Percentiles rank a stretch among this genome's conserved stretches.
phyloP scores from a whole-genome alignment of 92 coral and sea anemone species.

The Umimayanthus kanabou region DNA sequence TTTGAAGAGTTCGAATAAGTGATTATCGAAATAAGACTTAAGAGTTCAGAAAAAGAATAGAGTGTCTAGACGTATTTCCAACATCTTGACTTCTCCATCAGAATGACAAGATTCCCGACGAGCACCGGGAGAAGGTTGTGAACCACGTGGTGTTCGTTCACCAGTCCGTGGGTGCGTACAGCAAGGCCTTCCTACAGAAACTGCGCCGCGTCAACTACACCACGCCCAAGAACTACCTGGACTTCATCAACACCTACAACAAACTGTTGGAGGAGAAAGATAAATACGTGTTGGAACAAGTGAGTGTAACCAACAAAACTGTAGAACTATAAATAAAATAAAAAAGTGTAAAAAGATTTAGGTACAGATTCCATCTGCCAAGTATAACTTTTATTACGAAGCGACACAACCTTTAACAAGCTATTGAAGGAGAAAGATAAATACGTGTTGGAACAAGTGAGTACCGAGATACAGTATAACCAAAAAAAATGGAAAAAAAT shows the following conservation, averaged over 20 bases:
- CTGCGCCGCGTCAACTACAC: conserved; percentile 97
- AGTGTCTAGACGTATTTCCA: background rate
- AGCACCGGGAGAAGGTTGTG: conserved; percentile 94
- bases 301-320: conserved; percentile 23
- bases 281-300: conserved; percentile 95
- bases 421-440: conserved; percentile 94
- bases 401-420: conserved; percentile 73
- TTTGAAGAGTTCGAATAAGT: too few species aligned
- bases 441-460: conserved; percentile 84
- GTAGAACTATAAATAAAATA: too few species aligned
- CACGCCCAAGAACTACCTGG: conserved; percentile 99
- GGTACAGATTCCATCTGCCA: too few species aligned
- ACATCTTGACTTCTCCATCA: conserved; percentile 24
- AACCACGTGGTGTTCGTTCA: conserved; percentile 98
- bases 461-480: too few species aligned
- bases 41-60: too few species aligned
- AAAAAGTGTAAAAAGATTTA: too few species aligned
- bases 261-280: conserved; percentile 97
- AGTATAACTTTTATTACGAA: too few species aligned
- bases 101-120: conserved; percentile 98
- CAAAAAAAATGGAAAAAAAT: too few species aligned
- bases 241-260: conserved; percentile 95
- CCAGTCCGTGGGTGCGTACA: conserved; percentile 91
- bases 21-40: too few species aligned
- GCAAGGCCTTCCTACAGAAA: conserved; percentile 86